Evolutionary conservation across 2,797 vertebrate species (phyloP), one percentile per base, ranked within the genome.

Genomic region (Lerista edwardsae): DNA sequence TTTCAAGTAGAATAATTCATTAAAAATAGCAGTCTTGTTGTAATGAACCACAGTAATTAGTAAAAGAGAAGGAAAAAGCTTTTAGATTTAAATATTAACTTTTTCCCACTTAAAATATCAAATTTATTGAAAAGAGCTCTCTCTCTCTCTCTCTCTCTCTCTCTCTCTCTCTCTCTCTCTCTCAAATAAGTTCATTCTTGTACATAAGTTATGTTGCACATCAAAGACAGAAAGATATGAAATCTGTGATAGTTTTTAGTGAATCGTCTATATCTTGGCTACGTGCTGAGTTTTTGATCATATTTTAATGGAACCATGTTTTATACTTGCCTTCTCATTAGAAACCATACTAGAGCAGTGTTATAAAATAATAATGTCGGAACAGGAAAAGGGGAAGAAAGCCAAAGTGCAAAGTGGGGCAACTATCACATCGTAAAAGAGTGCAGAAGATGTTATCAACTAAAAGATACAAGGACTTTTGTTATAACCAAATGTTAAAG

Each of bases 271-370:
- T 31, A 3, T 82, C 87, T 90, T 47, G 75, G 27, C 8, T 82
- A 85, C 85, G 86, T 75, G 29, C 79, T 80, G 27, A 2, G 1
- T 36, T 1, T 3, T 88, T 82, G 82, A 69, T 87, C 75, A 68
- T 23, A 79, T 80, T 93, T 92, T 76, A 81, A 6, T 89, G 72
- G n/a, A 87, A 84, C 2, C 75, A 75, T 11, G 72, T 7, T 84
- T 92, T 82, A 82, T 44, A 59, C 4, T n/a, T 74, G 7, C 84
- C 77, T 85, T 81, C 34, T 86, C 31, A 86, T 85, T 90, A 86
- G 71, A 84, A 4, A 14, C 1, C 0, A 64, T 67, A 87, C 74
- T 86, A 80, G 73, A 36, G 83, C 3, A 81, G 25, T 7, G 31
- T 86, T 88, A 71, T 73, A 86, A 77, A 91, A 91, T 44, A 83